Base-by-base conservation (phyloP, 92 coral and sea anemone genomes). In the Actinostola sp. region DNA sequence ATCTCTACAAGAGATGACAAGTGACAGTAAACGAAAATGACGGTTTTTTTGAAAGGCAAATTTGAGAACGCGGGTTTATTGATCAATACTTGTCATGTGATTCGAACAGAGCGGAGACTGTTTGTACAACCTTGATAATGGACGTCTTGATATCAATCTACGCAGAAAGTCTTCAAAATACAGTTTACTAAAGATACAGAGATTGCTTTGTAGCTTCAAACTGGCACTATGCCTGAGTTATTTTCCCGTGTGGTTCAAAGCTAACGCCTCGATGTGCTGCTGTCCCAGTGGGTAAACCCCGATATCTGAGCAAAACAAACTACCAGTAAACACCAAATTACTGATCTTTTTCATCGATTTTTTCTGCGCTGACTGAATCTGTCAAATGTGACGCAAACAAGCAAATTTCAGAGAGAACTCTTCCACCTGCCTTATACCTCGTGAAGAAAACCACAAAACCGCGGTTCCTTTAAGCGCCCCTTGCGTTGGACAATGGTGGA, bases 361-460 rank as follows among this genome's bases (percentile, higher is more conserved):
- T 36, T 50, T 52, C 46, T 51, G 4, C 16, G 61, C 45, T 50
- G 62, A 68, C 61, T 48, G 51, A 68, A 68, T 68, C 74, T 50
- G 61, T 51, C 74, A 68, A 68, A 50, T 32, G 17, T 51, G 74
- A 68, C 46, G 31, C 59, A 68, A 68, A 51, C 74, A 68, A 51
- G 74, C 62, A 68, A 68, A 68, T 68, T 68, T 68, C 32, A 68
- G 61, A 32, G 56, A 68, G 74, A 68, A 51, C 33, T 51, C 20
- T 49, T 68, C 45, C 74, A 68, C 74, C 74, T 68, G 74, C 74
- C 29, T 20, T 1, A 62, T 50, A 51, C 74, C 74, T 68, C 61
- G 74, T 68, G 74, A 68, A 68, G 11, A 1, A 49, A 68, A 68
- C 74, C 74, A 23, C 74, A 68, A 68, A 68, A 51, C 74, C 74